Evolutionary conservation across 2,113 vertebrate genomes (phyloP), one percentile per base, ranked within the genome.

Genomic region (Vidua chalybeata): DNA sequence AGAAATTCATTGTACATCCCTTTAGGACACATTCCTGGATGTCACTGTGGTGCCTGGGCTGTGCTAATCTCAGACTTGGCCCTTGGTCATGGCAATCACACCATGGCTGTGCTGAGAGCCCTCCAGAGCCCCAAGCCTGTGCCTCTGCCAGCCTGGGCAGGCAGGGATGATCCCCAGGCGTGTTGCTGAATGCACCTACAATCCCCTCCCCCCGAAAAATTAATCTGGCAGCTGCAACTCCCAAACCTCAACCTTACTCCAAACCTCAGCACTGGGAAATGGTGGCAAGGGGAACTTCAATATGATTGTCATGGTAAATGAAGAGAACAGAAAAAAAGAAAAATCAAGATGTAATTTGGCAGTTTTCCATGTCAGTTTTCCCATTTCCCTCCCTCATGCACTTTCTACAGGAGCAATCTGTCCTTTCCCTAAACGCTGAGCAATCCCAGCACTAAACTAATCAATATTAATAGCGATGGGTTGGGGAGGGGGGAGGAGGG

Each of bases 391-490:
- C 45, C 84, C 83, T 79, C 19, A 0, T 74, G 55, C 87, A 64
- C 91, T 95, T 78, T 79, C 86, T 90, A 61, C 87, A 78, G 80
- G 62, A 64, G 86, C 88, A 93, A 89, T 93, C 89, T 94, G 84
- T 87, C 90, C 87, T 91, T 91, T 94, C 71, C 82, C 76, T 49
- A 6, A 89, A 93, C 24, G 23, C 96, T 94, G 93, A 96, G 89
- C 91, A 90, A 91, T 93, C 79, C 82, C 78, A 8, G 93, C 88
- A 74, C 95, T 80, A 74, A 95, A 95, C 96, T 97, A 89, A 97
- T 97, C 97, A 96, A 97, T 97, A 97, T 97, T 97, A 96, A 97
- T 97, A 88, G 95, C 55, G 11, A 95, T 96, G 96, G 94, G 95
- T 90, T 92, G 0, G 2, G 89, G 89, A 45, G 13, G 91, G 85